Percentiles rank a stretch among this genome's conserved stretches.
phyloP scores from a whole-genome alignment of 2,888 invertebrate genomes.

The Himalopsyche kuldschensis region DNA sequence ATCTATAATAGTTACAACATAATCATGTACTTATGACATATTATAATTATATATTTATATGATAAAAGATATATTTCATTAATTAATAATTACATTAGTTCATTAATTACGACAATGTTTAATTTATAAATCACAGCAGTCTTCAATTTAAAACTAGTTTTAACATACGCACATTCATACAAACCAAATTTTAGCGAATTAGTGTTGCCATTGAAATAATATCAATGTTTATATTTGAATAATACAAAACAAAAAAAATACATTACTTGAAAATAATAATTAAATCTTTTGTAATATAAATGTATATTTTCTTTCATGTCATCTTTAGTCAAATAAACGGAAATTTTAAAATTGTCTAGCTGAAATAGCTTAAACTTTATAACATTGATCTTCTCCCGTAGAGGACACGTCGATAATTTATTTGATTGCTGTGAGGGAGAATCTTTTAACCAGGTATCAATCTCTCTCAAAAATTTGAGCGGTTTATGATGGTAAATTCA shows the following conservation, averaged over 20 bases:
- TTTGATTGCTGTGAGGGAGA: no score
- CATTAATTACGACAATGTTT: conserved; percentile 42
- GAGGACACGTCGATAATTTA: no score
- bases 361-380: no score
- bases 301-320: no score
- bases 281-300: no score
- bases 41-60: neutral
- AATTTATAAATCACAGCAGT: conserved; percentile 37
- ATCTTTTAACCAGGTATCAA: no score
- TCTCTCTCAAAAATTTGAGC: no score
- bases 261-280: no score
- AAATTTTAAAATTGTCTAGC: no score
- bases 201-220: neutral
- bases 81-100: neutral
- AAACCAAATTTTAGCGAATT: neutral
- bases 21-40: conserved; percentile 10
- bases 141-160: conserved; percentile 32
- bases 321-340: no score
- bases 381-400: no score
- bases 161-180: neutral
- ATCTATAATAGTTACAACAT: conserved; percentile 15
- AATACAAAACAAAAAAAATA: neutral
- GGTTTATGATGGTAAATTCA: no score
- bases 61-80: neutral
- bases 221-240: neutral